Base-by-base conservation (phyloP, 2,888 invertebrate genomes). In the Eilema griseolum region DNA sequence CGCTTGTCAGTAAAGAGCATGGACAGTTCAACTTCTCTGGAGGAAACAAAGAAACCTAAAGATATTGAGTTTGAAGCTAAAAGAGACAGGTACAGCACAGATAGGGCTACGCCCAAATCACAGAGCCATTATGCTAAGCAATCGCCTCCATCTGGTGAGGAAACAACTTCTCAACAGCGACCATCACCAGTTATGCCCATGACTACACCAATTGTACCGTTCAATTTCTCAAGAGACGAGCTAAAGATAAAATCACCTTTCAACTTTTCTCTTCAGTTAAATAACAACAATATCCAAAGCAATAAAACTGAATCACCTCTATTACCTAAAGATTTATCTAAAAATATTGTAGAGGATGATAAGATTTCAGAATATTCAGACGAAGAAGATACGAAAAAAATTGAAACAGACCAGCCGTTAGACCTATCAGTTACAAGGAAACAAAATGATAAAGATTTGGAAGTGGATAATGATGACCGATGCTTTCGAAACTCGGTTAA, bases 341-440 rank as follows among this genome's bases (percentile, higher is more conserved):
- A 91, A 70, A 90, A 86, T 71, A 80, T 84, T 16, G 81, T 81
- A 0, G 89, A 92, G 52, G 89, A 90, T 16, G 93, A 93, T 56
- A 91, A 90, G 71, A 85, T 78, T 71, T 91, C 90, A 14, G 88
- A 89, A 65, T 92, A 92, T 86, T 93, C 93, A 10, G 94, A 93
- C 33, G 94, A 95, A 64, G 93, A 93, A 65, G 91, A 92, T 16
- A 70, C 74, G 16, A 92, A 89, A 76, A 95, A 93, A 82, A 95
- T 96, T 72, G 92, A 94, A 67, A 92, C 93, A 8, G 97, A 97
- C 73, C 96, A 97, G 86, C 98, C 98, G 0, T 90, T 98, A 61
- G 98, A 98, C 90, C 93, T 98, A 76, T 97, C 97, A 66, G 94
- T 97, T 28, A 93, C 96, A 37, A 93, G 95, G 74, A 96, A 97